These are phyloP conservation scores for Montipora cactus DNA, from an alignment of 64 coral and sea anemone genomes.

Conservation along the genomic window DNA sequence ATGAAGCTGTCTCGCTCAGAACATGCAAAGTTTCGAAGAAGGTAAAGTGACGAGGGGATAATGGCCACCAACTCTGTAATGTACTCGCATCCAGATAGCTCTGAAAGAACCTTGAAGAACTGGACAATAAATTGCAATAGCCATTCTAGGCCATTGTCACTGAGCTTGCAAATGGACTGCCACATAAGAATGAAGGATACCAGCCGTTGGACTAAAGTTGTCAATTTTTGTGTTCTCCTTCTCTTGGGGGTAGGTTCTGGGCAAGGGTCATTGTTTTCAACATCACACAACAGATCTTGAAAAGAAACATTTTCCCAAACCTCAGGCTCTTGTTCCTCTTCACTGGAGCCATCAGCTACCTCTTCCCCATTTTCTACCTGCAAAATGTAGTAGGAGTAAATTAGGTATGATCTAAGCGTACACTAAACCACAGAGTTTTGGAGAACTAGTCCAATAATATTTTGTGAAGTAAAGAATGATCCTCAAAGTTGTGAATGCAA, in stretches of 20 bases:
- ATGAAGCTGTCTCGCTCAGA: neutral
- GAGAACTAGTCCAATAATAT: too few relatives aligned
- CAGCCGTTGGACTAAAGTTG: constrained; percentile 15
- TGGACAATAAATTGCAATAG: constrained; percentile 12
- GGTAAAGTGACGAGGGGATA: constrained; percentile 24
- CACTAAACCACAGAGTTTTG: too few relatives aligned
- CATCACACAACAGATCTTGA: neutral
- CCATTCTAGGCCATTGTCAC: constrained; percentile 56
- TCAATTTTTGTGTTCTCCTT: neutral
- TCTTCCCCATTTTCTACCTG: neutral
- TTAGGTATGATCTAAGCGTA: too few relatives aligned
- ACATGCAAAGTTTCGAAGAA: neutral
- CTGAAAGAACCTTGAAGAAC: constrained; percentile 6
- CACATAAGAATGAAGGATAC: constrained; percentile 44
- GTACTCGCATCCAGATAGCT: neutral
- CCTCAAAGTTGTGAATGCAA: too few relatives aligned
- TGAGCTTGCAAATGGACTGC: constrained; percentile 34
- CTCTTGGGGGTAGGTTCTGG: constrained; percentile 6
- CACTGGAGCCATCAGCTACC: neutral
- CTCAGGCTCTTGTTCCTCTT: constrained; percentile 8
- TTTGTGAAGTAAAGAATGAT: too few relatives aligned
- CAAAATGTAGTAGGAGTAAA: too few relatives aligned
- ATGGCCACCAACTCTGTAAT: neutral
- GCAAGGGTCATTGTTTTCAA: neutral
- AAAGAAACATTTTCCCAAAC: constrained; percentile 41